These are phyloP conservation scores for Macaca nemestrina DNA, from an alignment of 2,113 vertebrate species.

Conservation along the genomic window DNA sequence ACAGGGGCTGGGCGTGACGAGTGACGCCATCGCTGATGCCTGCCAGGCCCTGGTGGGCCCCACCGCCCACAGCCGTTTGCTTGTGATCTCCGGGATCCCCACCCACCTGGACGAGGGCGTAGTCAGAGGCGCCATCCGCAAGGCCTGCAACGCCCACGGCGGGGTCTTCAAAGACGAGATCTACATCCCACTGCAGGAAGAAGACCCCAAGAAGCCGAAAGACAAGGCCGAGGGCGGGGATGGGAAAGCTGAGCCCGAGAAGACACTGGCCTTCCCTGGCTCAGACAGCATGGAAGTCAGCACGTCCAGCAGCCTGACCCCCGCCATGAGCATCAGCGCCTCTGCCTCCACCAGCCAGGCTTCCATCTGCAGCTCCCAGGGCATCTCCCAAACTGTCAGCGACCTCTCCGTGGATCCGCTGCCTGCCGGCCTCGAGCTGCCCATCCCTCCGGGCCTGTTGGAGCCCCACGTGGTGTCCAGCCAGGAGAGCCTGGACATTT, in stretches of 20 bases:
- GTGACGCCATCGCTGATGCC: conserved; percentile 94
- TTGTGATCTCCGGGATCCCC: conserved; percentile 97
- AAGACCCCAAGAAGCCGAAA: conserved; percentile 91
- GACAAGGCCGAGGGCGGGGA: conserved; percentile 87
- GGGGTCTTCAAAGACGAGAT: conserved; percentile 98
- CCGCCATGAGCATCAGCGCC: conserved; percentile 93
- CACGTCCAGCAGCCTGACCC: conserved; percentile 94
- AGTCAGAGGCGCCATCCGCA: conserved; percentile 93
- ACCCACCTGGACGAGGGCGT: conserved; percentile 95
- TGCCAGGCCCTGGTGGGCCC: conserved; percentile 96
- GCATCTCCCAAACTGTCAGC: conserved; percentile 91
- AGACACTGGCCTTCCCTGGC: conserved; percentile 81
- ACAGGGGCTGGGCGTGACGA: conserved; percentile 94
- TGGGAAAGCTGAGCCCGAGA: conserved; percentile 87
- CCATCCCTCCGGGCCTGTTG: conserved; percentile 85
- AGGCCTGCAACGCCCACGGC: conserved; percentile 95
- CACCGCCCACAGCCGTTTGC: conserved; percentile 94
- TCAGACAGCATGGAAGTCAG: conserved; percentile 91
- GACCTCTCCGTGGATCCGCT: conserved; percentile 93
- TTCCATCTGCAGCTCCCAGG: conserved; percentile 96
- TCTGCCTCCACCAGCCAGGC: conserved; percentile 96
- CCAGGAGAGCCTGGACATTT: conserved; percentile 97
- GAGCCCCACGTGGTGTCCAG: conserved; percentile 94
- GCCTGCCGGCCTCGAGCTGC: conserved; percentile 83
- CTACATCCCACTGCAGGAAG: conserved; percentile 96